Conservation (phyloP, 2,797 vertebrate genomes). For the Cephalopachus bancanus region DNA sequence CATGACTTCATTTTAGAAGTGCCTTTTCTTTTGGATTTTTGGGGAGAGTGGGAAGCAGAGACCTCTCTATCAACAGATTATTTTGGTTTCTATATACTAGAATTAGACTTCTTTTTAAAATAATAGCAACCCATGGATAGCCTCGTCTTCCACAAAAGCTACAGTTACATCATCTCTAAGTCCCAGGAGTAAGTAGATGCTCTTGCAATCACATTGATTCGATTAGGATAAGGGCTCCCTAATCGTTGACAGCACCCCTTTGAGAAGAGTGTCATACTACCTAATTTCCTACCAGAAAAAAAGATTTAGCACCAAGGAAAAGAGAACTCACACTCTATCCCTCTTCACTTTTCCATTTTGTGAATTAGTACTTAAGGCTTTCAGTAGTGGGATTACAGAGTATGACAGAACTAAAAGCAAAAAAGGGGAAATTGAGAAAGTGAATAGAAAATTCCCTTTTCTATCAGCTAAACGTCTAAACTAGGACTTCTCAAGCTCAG, state of each 20-base stretch:
- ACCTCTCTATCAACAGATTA: neutral
- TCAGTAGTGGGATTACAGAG: too few species aligned
- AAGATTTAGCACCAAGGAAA: neutral
- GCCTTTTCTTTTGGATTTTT: neutral
- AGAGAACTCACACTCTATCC: neutral
- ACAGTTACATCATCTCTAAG: neutral
- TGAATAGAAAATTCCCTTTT: neutral
- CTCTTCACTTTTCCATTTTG: neutral
- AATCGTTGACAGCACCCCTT: neutral
- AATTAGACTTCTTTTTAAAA: neutral
- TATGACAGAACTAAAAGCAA: neutral
- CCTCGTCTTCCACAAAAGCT: neutral
- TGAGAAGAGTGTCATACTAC: neutral
- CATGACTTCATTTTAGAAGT: neutral
- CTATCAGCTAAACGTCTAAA: neutral
- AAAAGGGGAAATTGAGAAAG: neutral
- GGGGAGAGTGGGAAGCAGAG: neutral
- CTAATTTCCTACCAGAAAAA: neutral
- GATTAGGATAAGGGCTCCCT: neutral
- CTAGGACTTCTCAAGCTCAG: neutral
- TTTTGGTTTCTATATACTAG: neutral
- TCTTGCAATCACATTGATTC: neutral
- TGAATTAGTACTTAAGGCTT: neutral
- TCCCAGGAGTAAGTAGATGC: neutral
- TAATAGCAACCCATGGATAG: neutral